Percentiles rank a stretch among this genome's conserved stretches.
These are phyloP conservation scores for Anthophora plumipes DNA, from an alignment of 2,888 invertebrate genomes.

Conservation along the genomic window DNA sequence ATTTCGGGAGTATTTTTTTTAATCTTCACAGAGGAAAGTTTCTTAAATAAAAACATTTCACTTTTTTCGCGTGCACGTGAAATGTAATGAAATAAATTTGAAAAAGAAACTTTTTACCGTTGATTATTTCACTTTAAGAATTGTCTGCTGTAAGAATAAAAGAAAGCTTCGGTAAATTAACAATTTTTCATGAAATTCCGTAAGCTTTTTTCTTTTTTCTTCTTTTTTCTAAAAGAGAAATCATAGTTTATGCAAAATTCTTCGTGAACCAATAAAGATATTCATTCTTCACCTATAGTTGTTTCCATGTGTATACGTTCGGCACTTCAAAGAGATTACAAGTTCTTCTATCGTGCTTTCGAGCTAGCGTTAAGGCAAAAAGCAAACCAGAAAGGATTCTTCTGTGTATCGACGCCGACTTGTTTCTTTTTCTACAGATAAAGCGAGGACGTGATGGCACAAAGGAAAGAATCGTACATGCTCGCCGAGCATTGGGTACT, in stretches of 20 bases:
- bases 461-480: slow-evolving; percentile 43
- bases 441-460: slow-evolving; percentile 5
- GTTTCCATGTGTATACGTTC: background rate
- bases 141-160: too few species aligned
- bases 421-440: slow-evolving; percentile 21
- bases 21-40: too few species aligned
- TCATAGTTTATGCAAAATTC: background rate
- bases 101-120: too few species aligned
- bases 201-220: too few species aligned
- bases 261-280: background rate
- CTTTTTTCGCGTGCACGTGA: too few species aligned
- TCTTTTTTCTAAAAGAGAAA: too few species aligned
- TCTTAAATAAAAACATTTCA: too few species aligned
- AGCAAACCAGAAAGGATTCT: background rate
- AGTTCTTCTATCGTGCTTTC: background rate
- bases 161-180: too few species aligned
- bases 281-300: background rate
- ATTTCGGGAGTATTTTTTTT: too few species aligned
- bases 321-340: slow-evolving; percentile 18
- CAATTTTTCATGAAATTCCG: too few species aligned
- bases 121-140: too few species aligned
- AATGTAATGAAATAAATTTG: too few species aligned
- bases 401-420: slow-evolving; percentile 26
- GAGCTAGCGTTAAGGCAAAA: background rate
- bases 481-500: background rate